Evolutionary conservation across 2,797 vertebrate species (phyloP), one percentile per base, ranked within the genome.

Genomic region (Platalea minor): DNA sequence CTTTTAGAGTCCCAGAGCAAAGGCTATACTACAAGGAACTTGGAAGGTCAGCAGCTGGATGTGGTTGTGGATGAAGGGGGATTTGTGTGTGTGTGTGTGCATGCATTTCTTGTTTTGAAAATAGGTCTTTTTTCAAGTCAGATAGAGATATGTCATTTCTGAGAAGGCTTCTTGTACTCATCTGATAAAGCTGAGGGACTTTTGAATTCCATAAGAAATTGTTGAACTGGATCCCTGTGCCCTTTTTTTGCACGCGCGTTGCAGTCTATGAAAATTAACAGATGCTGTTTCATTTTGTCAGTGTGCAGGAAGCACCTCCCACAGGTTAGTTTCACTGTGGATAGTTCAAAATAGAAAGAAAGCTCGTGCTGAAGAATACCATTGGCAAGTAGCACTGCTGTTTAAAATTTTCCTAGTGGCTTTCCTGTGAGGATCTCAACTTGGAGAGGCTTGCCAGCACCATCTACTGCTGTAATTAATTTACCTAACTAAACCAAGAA

Each of bases 1-100:
- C 89, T 96, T 95, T 88, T 95, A 90, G 92, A 95, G 92, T 94
- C 89, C 79, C 89, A 89, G 69, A 88, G 76, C 94, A 92, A 74
- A 95, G 91, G 31, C 89, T 88, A 5, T 77, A 5, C 63, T 77
- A 29, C 51, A 85, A 88, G 73, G 59, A 94, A 85, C 85, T 65
- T 59, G 11, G 85, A 88, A 95, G 45, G 61, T 91, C 79, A 90
- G 92, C 91, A 85, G 85, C 87, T 88, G 83, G 76, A 91, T 95
- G 25, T 64, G 54, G n/a, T 86, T 85, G 92, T 85, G 73, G 79
- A 81, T 78, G 89, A 75, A 68, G 61, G 50, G 26, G 28, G 17
- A 74, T 84, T 43, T 91, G 7, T 75, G 23, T 59, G 9, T 50
- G 13, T 48, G 10, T 50, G 20, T 24, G 7, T 54, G 19, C 85